phyloP scores from a whole-genome alignment of 1,140 invertebrate genomes.

The Holcopasites calliopsidis region DNA sequence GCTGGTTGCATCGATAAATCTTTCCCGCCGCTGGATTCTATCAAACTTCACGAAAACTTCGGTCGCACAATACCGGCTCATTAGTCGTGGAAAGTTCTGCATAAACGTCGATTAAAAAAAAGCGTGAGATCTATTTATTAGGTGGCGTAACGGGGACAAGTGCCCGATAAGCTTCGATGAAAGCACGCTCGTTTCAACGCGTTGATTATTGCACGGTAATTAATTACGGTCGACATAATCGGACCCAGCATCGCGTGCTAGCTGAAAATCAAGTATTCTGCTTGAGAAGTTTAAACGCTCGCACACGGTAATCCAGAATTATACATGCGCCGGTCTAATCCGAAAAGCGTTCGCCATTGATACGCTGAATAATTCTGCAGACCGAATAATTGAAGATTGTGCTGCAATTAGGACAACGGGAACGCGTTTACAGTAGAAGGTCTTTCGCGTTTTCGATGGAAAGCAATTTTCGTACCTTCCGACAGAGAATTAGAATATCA shows the following conservation, averaged over 20 bases:
- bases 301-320: not conserved
- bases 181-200: not conserved
- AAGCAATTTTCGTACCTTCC: not conserved
- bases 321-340: not conserved
- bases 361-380: not conserved
- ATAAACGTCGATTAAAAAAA: not conserved
- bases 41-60: not conserved
- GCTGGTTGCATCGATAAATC: not conserved
- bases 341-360: not conserved
- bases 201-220: conserved; percentile 40
- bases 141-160: not conserved
- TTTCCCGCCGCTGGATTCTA: not conserved
- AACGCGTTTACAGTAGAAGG: too few species aligned
- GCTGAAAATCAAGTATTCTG: conserved; percentile 5
- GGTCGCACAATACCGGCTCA: not conserved
- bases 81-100: not conserved
- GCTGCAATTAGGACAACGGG: not conserved
- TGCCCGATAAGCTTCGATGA: conserved; percentile 6
- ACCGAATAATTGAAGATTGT: not conserved
- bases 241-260: too few species aligned
- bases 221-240: conserved; percentile 48
- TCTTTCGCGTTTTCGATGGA: not conserved
- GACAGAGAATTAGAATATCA: not conserved
- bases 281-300: not conserved
- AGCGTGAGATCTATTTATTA: not conserved